These are phyloP conservation scores for Diaphora mendica DNA, from an alignment of 2,888 invertebrate species.

Conservation along the genomic window DNA sequence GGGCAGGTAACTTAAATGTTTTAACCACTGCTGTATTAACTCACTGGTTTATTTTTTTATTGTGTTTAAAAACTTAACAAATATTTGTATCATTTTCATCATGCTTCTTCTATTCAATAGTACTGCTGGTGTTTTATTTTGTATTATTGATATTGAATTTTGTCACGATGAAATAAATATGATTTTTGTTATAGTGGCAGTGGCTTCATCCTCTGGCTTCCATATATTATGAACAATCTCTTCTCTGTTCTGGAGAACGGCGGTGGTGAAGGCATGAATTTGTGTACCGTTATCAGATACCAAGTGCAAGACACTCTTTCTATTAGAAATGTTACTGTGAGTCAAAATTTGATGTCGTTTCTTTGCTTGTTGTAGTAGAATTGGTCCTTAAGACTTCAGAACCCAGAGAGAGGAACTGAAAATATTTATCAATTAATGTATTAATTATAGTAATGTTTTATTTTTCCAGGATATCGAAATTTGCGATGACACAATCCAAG, in stretches of 20 bases:
- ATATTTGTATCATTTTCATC: no score
- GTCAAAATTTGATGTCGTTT: neutral
- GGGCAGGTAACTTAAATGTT: no score
- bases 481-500: slow-evolving; percentile 80
- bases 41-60: neutral
- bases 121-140: no score
- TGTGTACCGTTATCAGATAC: slow-evolving; percentile 74
- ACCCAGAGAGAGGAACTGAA: neutral
- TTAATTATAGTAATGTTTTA: neutral
- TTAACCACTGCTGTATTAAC: no score
- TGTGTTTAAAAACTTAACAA: neutral
- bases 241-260: slow-evolving; percentile 76
- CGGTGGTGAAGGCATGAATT: slow-evolving; percentile 76
- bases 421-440: neutral
- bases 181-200: slow-evolving; percentile 68
- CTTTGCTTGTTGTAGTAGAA: neutral
- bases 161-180: neutral
- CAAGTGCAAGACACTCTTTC: slow-evolving; percentile 54
- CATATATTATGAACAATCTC: slow-evolving; percentile 83
- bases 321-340: slow-evolving; percentile 59
- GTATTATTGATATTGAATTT: no score
- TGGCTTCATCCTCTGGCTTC: slow-evolving; percentile 82
- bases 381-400: neutral
- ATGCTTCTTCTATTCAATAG: no score
- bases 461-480: slow-evolving; percentile 60